Conservation (phyloP, 1,140 invertebrate species). For the Calycopis cecrops region DNA sequence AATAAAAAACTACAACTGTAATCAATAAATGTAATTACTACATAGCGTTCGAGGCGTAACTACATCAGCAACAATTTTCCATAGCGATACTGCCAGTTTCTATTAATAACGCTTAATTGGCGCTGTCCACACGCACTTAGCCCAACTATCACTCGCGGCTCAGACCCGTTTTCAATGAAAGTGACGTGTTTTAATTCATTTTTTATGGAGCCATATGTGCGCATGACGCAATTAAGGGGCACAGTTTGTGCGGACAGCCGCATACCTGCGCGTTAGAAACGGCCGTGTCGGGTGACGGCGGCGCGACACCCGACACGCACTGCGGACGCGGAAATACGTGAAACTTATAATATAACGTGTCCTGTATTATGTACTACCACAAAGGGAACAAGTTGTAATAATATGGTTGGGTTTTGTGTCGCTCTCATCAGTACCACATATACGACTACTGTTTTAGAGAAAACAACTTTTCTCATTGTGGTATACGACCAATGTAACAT, state of each 20-base stretch:
- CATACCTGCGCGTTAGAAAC: constrained; percentile 40
- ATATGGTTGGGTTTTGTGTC: background rate
- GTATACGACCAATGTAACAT: too few species aligned
- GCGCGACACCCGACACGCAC: constrained; percentile 55
- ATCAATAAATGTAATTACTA: background rate
- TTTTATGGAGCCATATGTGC: background rate
- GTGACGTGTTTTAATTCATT: constrained; percentile 28
- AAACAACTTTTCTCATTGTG: too few species aligned
- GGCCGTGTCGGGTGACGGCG: constrained; percentile 43
- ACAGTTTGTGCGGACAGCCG: constrained; percentile 17
- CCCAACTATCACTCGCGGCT: constrained; percentile 5
- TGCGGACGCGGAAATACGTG: constrained; percentile 49
- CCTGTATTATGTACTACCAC: constrained; percentile 28
- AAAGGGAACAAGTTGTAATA: constrained; percentile 4
- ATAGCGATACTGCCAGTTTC: constrained; percentile 10
- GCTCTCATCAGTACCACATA: too few species aligned
- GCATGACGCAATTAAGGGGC: background rate
- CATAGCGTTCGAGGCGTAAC: background rate
- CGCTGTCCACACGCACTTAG: constrained; percentile 20
- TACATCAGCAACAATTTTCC: constrained; percentile 5
- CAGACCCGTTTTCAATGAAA: constrained; percentile 32
- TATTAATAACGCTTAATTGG: constrained; percentile 25
- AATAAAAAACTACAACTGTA: too few species aligned
- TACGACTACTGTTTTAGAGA: too few species aligned
- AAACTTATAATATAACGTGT: constrained; percentile 19